Conservation (phyloP, 2,888 invertebrate species). For the Nephrotoma flavescens region DNA sequence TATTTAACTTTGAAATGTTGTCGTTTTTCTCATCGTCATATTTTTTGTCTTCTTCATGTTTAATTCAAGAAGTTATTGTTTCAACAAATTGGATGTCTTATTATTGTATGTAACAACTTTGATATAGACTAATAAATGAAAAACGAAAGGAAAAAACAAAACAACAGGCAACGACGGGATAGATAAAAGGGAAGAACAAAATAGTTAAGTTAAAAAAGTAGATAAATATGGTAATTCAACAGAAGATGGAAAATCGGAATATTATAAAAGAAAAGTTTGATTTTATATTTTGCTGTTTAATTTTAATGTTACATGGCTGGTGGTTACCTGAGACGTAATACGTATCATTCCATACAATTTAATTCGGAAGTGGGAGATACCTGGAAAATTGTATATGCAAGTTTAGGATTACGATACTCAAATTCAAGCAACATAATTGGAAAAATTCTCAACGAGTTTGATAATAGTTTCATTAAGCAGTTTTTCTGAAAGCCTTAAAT, state of each 20-base stretch:
- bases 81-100: neutral
- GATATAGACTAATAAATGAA: neutral
- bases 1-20: neutral
- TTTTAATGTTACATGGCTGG: too few species aligned
- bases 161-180: neutral
- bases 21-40: neutral
- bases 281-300: too few species aligned
- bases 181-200: neutral
- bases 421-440: too few species aligned
- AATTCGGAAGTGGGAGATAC: too few species aligned
- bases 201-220: neutral
- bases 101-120: neutral
- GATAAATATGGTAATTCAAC: neutral
- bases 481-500: too few species aligned
- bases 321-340: too few species aligned
- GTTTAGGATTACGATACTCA: too few species aligned
- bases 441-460: too few species aligned
- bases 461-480: too few species aligned
- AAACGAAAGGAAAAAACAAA: neutral
- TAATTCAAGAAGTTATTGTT: neutral
- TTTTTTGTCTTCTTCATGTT: neutral
- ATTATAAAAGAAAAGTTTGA: too few species aligned
- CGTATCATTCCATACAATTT: too few species aligned
- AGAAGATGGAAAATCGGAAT: neutral
- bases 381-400: too few species aligned